Conservation (phyloP, 2,797 vertebrate species). For the Tamandua tetradactyla region DNA sequence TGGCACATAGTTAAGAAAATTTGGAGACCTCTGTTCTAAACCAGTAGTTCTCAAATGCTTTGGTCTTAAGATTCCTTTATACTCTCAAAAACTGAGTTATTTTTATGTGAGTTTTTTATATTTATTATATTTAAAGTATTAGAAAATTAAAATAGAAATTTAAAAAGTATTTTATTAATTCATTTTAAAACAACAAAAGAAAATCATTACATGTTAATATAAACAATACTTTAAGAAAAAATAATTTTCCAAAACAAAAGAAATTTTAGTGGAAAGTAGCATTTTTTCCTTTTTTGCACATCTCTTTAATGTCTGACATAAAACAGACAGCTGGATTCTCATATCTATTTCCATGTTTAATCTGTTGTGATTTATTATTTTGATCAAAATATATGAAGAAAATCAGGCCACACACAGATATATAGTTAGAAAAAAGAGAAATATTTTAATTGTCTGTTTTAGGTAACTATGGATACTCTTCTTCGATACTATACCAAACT, state of each 20-base stretch:
- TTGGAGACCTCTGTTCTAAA: not conserved
- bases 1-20: not conserved
- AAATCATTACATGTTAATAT: not conserved
- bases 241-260: not conserved
- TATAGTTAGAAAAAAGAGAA: not conserved
- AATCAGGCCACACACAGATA: not conserved
- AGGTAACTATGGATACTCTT: not conserved
- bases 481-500: not conserved
- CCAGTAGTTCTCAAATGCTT: not conserved
- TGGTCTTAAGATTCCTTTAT: not conserved
- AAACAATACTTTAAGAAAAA: not conserved
- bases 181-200: not conserved
- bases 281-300: not conserved
- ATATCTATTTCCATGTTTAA: not conserved
- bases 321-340: not conserved
- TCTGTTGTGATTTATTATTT: not conserved
- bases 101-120: not conserved
- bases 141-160: not conserved
- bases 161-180: not conserved
- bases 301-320: not conserved
- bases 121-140: not conserved
- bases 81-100: not conserved
- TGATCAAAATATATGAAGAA: not conserved
- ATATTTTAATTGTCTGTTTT: not conserved
- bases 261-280: not conserved